Evolutionary conservation across 1,140 invertebrate species (phyloP).

Genomic region (Samia ricini): DNA sequence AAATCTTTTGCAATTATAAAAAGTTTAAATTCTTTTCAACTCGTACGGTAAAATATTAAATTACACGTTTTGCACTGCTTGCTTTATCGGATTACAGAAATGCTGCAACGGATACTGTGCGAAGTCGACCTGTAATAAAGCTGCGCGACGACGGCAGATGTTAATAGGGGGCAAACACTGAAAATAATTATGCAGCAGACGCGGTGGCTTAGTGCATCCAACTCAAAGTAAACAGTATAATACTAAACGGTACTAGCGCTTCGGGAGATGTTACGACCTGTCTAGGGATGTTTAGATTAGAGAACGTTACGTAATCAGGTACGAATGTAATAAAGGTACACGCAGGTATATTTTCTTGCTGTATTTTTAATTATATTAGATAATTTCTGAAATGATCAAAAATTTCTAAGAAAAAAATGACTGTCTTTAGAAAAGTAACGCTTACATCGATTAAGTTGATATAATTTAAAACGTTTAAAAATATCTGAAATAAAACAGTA

Average conservation of each 20-base stretch:
- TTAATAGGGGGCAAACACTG: not conserved
- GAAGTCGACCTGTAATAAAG: not conserved
- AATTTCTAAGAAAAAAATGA: too few relatives aligned
- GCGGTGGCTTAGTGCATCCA: not conserved
- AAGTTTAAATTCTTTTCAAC: not conserved
- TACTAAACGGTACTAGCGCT: not conserved
- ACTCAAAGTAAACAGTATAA: not conserved
- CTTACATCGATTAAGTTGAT: too few relatives aligned
- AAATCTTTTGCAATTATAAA: not conserved
- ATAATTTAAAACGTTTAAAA: too few relatives aligned
- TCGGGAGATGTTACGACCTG: not conserved
- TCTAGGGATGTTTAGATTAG: not conserved
- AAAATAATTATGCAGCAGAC: not conserved
- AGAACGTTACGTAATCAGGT: too few relatives aligned
- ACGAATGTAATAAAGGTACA: too few relatives aligned
- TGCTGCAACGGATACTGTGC: not conserved
- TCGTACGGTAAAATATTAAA: not conserved
- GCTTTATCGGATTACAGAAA: not conserved
- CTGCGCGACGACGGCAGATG: not conserved
- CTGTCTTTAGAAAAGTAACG: too few relatives aligned
- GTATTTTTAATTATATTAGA: too few relatives aligned
- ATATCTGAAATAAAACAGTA: too few relatives aligned
- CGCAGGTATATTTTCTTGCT: too few relatives aligned
- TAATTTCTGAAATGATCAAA: too few relatives aligned
- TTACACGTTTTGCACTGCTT: slow-evolving; percentile 3